Base-by-base conservation (phyloP, 2,113 vertebrate genomes). In the Pachypanchax playfairii region DNA sequence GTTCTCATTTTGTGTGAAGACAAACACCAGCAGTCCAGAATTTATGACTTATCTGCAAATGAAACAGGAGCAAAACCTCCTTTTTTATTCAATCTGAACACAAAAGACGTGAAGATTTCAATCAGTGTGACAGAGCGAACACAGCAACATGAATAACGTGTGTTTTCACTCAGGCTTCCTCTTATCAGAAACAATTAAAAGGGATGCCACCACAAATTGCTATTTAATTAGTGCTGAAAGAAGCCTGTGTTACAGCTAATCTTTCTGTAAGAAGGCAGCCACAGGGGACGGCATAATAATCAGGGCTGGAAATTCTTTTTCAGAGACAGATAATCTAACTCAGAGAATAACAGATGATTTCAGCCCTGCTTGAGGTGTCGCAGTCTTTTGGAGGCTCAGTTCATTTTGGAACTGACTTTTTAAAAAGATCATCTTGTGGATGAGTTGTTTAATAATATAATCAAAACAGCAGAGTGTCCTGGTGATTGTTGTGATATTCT, bases 131-230 rank as follows among this genome's bases (percentile, higher is more conserved):
- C 1, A 39, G 57, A 61, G 1, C 31, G 24, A 51, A 22, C 35
- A 43, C 6, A 53, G 35, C 14, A 35, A 62, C 12, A 66, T 65
- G 58, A 67, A 46, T 31, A 61, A 46, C 68, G 48, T 55, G 9
- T 4, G 0, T 49, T 63, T 62, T 61, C 24, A 59, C 66, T 64
- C 52, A 38, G 42, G 54, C 52, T 7, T 63, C 58, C 57, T 82
- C 76, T 87, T 85, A 85, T 87, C 80, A 75, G 55, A 54, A 77
- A 66, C 71, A 88, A 79, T n/a, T n/a, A 66, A 84, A 70, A 75
- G 65, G 44, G 38, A 75, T 1, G 53, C 49, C 15, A 15, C 41
- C 24, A 64, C 67, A 83, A 79, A 84, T 70, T 59, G 65, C 56
- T 49, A 43, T 72, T 78, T 77, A 77, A 88, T 85, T 79, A 79